Percentiles rank a stretch among this genome's conserved stretches.
phyloP scores from a whole-genome alignment of 2,113 vertebrate genomes.

The Campylomormyrus tamandua region DNA sequence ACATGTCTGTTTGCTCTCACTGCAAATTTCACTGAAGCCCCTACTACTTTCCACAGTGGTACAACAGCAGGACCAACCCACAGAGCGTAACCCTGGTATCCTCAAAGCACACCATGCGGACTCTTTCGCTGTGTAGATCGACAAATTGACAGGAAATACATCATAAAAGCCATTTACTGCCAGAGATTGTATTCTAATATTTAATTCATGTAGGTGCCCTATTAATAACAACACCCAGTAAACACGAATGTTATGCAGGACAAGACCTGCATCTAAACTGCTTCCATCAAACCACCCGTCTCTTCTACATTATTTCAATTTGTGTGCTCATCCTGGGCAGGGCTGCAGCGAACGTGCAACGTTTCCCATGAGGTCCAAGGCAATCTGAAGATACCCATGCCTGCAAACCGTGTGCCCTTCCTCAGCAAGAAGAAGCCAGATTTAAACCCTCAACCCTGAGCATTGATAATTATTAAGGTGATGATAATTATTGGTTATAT shows the following conservation, averaged over 20 bases:
- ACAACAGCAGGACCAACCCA: neutral
- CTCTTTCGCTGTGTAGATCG: neutral
- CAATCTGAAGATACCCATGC: neutral
- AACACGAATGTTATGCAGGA: neutral
- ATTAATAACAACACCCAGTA: neutral
- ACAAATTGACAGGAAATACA: neutral
- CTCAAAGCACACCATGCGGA: neutral
- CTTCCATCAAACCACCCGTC: neutral
- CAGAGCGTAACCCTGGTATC: neutral
- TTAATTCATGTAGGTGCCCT: slow-evolving; percentile 1
- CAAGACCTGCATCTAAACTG: neutral
- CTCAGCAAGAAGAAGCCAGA: neutral
- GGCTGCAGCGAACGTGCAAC: neutral
- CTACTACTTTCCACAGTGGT: neutral
- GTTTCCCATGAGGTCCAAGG: neutral
- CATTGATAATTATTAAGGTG: neutral
- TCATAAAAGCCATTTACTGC: neutral
- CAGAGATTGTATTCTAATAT: neutral
- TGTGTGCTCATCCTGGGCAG: neutral
- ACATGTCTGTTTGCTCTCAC: neutral
- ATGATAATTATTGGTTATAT: neutral
- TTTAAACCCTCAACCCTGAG: neutral
- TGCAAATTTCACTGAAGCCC: neutral
- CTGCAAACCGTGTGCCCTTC: neutral
- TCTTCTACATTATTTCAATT: neutral